These are phyloP conservation scores for Caradrina clavipalpis DNA, from an alignment of 2,888 invertebrate species.

Conservation along the genomic window DNA sequence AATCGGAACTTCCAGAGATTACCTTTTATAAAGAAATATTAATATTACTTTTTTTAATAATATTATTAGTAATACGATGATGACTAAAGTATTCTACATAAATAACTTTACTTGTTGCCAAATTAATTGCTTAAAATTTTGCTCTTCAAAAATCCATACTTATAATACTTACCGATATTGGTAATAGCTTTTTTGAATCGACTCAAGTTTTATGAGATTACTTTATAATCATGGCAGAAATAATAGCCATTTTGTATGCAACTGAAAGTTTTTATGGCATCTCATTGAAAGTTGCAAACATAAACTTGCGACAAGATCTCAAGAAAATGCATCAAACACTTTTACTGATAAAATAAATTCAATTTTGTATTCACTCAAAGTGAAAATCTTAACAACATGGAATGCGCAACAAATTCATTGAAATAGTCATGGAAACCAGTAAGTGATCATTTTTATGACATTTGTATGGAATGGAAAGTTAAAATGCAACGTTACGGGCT, in stretches of 20 bases:
- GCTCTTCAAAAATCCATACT: too few relatives aligned
- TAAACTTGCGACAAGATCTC: not conserved
- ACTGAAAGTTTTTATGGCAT: not conserved
- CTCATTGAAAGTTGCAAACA: not conserved
- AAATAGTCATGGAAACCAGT: constrained; percentile 22
- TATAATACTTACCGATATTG: too few relatives aligned
- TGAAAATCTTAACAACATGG: constrained; percentile 31
- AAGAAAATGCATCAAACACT: not conserved
- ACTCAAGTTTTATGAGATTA: not conserved
- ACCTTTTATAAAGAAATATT: too few relatives aligned
- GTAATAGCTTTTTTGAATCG: not conserved
- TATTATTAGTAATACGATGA: too few relatives aligned
- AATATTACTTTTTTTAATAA: too few relatives aligned
- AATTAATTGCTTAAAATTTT: too few relatives aligned
- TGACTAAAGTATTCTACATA: too few relatives aligned
- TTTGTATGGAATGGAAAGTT: constrained; percentile 52
- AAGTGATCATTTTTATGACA: constrained; percentile 29
- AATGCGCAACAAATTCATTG: constrained; percentile 38
- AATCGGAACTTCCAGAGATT: too few relatives aligned
- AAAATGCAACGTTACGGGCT: constrained; percentile 48
- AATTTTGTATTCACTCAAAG: constrained; percentile 29
- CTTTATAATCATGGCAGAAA: not conserved
- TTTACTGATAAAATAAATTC: not conserved
- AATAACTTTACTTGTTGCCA: too few relatives aligned
- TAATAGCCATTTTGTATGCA: not conserved